phyloP scores from a whole-genome alignment of 2,888 invertebrate species.

The Dermolepida albohirtum region DNA sequence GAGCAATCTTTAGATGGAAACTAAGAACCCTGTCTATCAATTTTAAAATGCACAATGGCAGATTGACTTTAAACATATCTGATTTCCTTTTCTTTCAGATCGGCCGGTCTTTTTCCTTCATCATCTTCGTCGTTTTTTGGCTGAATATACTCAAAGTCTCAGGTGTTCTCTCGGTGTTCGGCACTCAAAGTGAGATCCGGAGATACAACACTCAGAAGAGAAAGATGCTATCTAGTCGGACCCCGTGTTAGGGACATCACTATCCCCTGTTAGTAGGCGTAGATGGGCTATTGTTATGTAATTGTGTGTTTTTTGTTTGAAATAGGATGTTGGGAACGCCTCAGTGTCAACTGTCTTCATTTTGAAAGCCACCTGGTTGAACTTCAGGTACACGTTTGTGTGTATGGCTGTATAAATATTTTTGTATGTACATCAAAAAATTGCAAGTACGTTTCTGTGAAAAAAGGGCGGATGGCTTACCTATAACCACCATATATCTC shows the following conservation, averaged over 20 bases:
- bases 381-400: constrained; percentile 11
- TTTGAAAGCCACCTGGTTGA: constrained; percentile 60
- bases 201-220: constrained; percentile 50
- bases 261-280: constrained; percentile 66
- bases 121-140: constrained; percentile 30
- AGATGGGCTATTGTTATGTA: constrained; percentile 65
- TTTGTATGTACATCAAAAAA: neutral
- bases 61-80: constrained; percentile 64
- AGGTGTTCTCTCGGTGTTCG: constrained; percentile 53
- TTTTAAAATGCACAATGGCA: constrained; percentile 58
- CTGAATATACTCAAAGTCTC: constrained; percentile 46
- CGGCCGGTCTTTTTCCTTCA: constrained; percentile 53
- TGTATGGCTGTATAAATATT: constrained; percentile 14
- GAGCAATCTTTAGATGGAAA: constrained; percentile 58
- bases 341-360: constrained; percentile 65
- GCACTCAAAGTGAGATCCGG: constrained; percentile 56
- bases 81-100: constrained; percentile 60
- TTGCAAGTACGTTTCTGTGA: too few relatives aligned
- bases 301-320: constrained; percentile 65
- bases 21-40: constrained; percentile 63
- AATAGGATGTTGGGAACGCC: constrained; percentile 64
- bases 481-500: neutral
- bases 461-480: too few relatives aligned
- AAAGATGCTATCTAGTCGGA: constrained; percentile 55
- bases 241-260: constrained; percentile 64